Evolutionary conservation across 2,888 invertebrate species (phyloP).

Genomic region (Coelinius sp.): DNA sequence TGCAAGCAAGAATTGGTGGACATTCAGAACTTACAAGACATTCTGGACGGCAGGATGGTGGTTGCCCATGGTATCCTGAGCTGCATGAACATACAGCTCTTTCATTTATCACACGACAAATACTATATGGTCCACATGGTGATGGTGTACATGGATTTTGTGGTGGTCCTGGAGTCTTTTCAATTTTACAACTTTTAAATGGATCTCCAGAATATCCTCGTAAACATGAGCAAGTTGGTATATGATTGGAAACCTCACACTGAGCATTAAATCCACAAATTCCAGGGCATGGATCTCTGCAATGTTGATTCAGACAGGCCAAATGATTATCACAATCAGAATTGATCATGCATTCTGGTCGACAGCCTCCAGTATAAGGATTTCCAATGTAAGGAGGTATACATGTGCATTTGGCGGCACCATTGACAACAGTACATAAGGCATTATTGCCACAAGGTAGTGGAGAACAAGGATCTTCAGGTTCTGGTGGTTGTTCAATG

Average conservation of each 20-base stretch:
- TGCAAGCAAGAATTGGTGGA: slow-evolving; percentile 75
- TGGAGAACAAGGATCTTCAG: slow-evolving; percentile 79
- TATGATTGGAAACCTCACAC: slow-evolving; percentile 85
- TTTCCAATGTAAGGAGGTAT: slow-evolving; percentile 91
- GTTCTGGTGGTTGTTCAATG: slow-evolving; percentile 56
- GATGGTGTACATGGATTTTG: slow-evolving; percentile 75
- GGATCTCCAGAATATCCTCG: slow-evolving; percentile 87
- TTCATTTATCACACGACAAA: slow-evolving; percentile 74
- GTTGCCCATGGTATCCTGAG: slow-evolving; percentile 74
- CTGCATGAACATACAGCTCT: slow-evolving; percentile 77
- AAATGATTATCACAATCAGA: slow-evolving; percentile 84
- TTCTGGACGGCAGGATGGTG: slow-evolving; percentile 76
- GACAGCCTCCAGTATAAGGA: slow-evolving; percentile 83
- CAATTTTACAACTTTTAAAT: slow-evolving; percentile 80
- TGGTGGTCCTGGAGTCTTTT: slow-evolving; percentile 53
- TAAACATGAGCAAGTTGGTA: slow-evolving; percentile 86
- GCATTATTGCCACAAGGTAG: slow-evolving; percentile 90
- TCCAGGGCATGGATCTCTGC: slow-evolving; percentile 88
- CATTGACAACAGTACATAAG: slow-evolving; percentile 80
- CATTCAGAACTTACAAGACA: slow-evolving; percentile 77
- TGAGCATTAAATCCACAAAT: slow-evolving; percentile 88
- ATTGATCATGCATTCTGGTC: slow-evolving; percentile 87
- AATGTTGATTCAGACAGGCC: slow-evolving; percentile 87
- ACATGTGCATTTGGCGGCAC: slow-evolving; percentile 83
- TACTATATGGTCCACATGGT: slow-evolving; percentile 76